Percentiles rank a stretch among this genome's conserved stretches.
Conservation (phyloP, 2,797 vertebrate genomes). For the Fistularia commersonii region DNA sequence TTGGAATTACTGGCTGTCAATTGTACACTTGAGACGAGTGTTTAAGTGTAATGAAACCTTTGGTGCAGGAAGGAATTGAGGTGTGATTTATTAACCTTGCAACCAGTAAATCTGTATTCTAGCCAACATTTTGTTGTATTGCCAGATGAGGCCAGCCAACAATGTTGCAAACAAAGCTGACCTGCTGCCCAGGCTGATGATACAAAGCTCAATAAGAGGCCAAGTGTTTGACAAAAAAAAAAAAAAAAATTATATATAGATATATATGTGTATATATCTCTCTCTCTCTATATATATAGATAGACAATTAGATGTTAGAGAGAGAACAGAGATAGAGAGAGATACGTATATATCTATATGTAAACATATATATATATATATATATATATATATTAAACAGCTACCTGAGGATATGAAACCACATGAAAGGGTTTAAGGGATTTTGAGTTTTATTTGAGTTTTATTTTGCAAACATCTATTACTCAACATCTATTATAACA, state of each 20-base stretch:
- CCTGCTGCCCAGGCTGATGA: conserved; percentile 56
- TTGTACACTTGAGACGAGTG: conserved; percentile 49
- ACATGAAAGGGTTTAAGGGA: conserved; percentile 3
- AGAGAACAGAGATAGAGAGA: too few species aligned
- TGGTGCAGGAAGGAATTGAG: conserved; percentile 14
- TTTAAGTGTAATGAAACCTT: conserved; percentile 39
- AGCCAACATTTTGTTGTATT: conserved; percentile 51
- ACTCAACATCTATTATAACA: conserved; percentile 18
- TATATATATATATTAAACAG: too few species aligned
- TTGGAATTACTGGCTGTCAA: conserved; percentile 30
- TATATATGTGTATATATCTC: too few species aligned
- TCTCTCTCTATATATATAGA: too few species aligned
- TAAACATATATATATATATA: too few species aligned
- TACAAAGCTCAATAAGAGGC: conserved; percentile 35
- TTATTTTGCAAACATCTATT: conserved; percentile 11
- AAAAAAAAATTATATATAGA: conserved; percentile 17
- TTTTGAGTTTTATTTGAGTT: conserved; percentile 11
- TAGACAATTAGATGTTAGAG: too few species aligned
- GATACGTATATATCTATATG: too few species aligned
- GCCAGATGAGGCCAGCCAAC: conserved; percentile 60
- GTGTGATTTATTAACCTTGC: conserved; percentile 50
- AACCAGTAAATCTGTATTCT: conserved; percentile 50
- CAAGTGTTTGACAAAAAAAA: conserved; percentile 17
- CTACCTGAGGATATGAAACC: conserved; percentile 8
- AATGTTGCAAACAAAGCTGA: conserved; percentile 55